These are phyloP conservation scores for Phataginus tricuspis DNA, from an alignment of 2,797 vertebrate genomes.

Conservation along the genomic window DNA sequence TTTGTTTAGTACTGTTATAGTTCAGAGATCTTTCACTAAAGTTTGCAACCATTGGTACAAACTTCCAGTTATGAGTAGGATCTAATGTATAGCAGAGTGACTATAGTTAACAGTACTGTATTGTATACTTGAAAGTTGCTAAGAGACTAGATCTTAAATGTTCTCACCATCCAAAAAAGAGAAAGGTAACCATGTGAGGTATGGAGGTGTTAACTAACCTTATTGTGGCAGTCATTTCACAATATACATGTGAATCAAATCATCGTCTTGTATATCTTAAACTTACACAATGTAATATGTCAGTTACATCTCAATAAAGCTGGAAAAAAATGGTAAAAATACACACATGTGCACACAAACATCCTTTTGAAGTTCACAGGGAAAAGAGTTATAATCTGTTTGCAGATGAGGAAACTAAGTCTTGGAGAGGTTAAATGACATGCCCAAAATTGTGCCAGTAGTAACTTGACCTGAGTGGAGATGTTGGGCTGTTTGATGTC, in stretches of 20 bases:
- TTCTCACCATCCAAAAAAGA: not conserved
- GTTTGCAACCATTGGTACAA: not conserved
- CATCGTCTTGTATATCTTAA: not conserved
- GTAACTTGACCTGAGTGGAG: not conserved
- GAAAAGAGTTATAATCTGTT: not conserved
- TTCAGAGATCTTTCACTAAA: conserved; percentile 19
- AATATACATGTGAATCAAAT: not conserved
- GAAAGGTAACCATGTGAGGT: not conserved
- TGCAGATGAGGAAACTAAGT: not conserved
- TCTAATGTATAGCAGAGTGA: not conserved
- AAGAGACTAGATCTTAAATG: not conserved
- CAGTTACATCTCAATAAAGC: not conserved
- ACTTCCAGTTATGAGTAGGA: not conserved
- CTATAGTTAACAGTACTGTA: not conserved
- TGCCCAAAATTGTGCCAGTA: not conserved
- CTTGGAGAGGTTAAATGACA: not conserved
- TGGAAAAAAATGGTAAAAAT: not conserved
- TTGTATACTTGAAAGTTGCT: conserved; percentile 7
- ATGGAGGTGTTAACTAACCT: not conserved
- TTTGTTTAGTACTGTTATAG: conserved; percentile 15
- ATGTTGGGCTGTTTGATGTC: not conserved
- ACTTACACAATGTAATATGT: not conserved
- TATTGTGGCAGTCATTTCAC: not conserved
- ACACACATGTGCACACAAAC: not conserved
- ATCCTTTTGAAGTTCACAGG: not conserved